A percentile compares a stretch with the other conserved stretches of the same genome.
Evolutionary conservation across 2,797 vertebrate genomes (phyloP).

Genomic region (Helarctos malayanus): DNA sequence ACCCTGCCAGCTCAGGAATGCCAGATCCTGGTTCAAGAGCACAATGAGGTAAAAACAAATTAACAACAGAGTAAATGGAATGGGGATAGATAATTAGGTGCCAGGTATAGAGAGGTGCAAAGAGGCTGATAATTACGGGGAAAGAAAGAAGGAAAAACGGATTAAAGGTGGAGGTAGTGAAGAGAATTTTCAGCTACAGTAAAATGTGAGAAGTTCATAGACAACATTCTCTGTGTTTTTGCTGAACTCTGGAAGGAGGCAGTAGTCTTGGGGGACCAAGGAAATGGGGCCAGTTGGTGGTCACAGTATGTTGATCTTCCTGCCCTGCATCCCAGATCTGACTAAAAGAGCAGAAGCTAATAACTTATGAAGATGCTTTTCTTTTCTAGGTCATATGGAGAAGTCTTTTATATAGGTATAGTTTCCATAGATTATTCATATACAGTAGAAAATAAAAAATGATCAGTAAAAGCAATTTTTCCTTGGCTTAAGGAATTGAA

Average conservation of each 20-base stretch:
- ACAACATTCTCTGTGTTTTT: background rate
- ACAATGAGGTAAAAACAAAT: background rate
- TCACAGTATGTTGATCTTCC: background rate
- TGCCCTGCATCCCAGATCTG: background rate
- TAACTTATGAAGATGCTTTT: background rate
- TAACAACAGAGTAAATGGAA: background rate
- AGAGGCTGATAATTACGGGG: background rate
- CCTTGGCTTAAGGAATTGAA: background rate
- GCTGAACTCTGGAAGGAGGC: background rate
- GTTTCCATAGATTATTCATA: background rate
- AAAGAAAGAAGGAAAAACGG: background rate
- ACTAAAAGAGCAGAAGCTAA: background rate
- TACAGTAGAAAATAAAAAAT: conserved; percentile 35
- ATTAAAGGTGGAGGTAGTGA: background rate
- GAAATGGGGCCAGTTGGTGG: background rate
- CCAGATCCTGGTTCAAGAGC: background rate
- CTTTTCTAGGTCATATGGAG: background rate
- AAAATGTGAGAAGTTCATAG: background rate
- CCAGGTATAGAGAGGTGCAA: background rate
- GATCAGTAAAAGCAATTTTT: background rate
- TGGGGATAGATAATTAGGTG: background rate
- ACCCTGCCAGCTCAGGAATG: background rate
- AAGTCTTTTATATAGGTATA: background rate
- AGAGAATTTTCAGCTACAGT: background rate
- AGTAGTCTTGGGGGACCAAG: background rate